Percentiles rank a stretch among this genome's conserved stretches.
Conservation (phyloP, 2,888 invertebrate species). For the Heliconius aoede region DNA sequence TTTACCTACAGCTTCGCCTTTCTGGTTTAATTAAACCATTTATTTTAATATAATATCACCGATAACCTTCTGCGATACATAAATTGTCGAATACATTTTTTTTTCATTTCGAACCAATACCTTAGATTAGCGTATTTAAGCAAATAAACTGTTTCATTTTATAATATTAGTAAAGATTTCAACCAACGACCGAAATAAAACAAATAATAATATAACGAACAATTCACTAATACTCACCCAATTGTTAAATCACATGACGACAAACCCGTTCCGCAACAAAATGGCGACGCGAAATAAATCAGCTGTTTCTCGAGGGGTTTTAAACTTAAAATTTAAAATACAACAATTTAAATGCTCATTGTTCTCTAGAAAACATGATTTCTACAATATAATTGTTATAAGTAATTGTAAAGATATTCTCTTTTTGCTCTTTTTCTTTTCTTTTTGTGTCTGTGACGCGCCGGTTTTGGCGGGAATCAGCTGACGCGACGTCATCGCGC, state of each 20-base stretch:
- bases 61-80: no score
- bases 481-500: slow-evolving; percentile 50
- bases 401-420: slow-evolving; percentile 14
- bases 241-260: slow-evolving; percentile 37
- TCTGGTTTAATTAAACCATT: no score
- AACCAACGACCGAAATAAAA: neutral
- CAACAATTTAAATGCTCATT: slow-evolving; percentile 39
- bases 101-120: neutral
- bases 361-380: slow-evolving; percentile 42
- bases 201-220: slow-evolving; percentile 16
- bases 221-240: slow-evolving; percentile 22
- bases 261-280: slow-evolving; percentile 51
- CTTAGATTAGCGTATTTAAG: neutral
- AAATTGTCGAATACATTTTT: no score
- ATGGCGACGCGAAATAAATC: slow-evolving; percentile 53
- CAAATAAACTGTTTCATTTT: neutral
- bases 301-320: slow-evolving; percentile 48
- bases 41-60: no score
- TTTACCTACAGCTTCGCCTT: no score
- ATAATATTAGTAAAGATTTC: neutral
- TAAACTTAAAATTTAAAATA: slow-evolving; percentile 9
- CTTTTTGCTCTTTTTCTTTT: slow-evolving; percentile 31
- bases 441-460: slow-evolving; percentile 44
- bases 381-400: slow-evolving; percentile 41
- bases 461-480: slow-evolving; percentile 58